Base-by-base conservation (phyloP, 1,140 invertebrate genomes). In the Holcopasites calliopsidis region DNA sequence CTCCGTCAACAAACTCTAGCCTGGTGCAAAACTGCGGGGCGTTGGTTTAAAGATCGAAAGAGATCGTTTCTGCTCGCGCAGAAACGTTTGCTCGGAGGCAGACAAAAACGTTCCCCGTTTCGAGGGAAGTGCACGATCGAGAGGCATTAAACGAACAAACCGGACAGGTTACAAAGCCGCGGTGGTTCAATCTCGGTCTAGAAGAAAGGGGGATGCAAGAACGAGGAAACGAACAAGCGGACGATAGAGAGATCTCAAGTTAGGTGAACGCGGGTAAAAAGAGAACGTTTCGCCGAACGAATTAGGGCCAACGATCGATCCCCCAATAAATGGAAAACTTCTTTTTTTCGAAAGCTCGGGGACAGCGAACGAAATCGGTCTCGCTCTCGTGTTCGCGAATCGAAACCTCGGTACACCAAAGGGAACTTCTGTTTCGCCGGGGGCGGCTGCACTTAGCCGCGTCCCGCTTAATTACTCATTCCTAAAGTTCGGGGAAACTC, bases 401-500 rank as follows among this genome's bases (percentile, higher is more conserved):
- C 78, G 77, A 42, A 54, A 2, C 50, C 28, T 23, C 58, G 77
- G 70, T 68, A 65, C 71, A 33, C 35, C 4, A 38, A 38, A 38
- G 16, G 26, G 61, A 76, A 81, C 57, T 76, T 81, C 40, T 58
- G 76, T 61, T 64, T 66, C 82, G 52, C 23, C 23, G 55, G 13
- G 42, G 50, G 47, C 23, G 78, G 83, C 71, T 85, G 58, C 78
- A 70, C 80, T 86, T 60, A 77, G 42, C 60, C 60, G 28, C 54
- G 71, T 71, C 64, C 69, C 77, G 81, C 66, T 86, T 85, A 86
- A 86, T 86, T 86, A 86, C 76, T 85, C 83, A 83, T 85, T 85
- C 81, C 58, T 35, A 28, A 76, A 76, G 83, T 79, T 86, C 75
- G 28, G 47, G 55, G 78, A 77, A 83, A 83, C 80, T 86, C 73